A percentile compares a stretch with the other conserved stretches of the same genome.
phyloP scores from a whole-genome alignment of 2,113 vertebrate species.

The Gambusia affinis region DNA sequence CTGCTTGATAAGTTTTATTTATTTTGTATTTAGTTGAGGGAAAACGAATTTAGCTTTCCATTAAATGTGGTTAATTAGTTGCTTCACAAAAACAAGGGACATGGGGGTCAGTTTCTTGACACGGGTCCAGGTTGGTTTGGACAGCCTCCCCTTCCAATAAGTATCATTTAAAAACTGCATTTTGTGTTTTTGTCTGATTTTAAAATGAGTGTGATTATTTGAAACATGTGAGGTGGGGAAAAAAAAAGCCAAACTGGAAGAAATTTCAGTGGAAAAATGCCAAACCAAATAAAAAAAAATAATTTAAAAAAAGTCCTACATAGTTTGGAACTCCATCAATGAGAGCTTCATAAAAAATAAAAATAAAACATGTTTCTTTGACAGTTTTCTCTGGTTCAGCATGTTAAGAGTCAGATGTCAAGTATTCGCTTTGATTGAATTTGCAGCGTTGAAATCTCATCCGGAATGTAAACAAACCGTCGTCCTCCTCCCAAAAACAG shows the following conservation, averaged over 20 bases:
- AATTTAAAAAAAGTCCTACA: not conserved
- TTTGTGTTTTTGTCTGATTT: no score
- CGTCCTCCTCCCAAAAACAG: not conserved
- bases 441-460: not conserved
- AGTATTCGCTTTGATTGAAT: not conserved
- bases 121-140: no score
- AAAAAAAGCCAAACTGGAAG: not conserved
- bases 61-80: no score
- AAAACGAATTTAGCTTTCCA: no score
- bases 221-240: not conserved
- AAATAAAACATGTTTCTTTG: not conserved
- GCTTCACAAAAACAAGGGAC: no score
- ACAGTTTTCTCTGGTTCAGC: not conserved
- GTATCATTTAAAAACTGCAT: no score
- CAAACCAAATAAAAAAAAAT: not conserved
- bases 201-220: not conserved
- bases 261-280: not conserved
- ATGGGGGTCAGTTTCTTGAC: no score
- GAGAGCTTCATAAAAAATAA: not conserved
- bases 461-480: not conserved
- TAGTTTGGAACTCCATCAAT: not conserved
- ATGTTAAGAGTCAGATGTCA: not conserved
- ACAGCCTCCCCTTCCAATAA: no score
- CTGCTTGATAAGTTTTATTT: no score
- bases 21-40: no score